phyloP scores from a whole-genome alignment of 2,113 vertebrate genomes.

The Chamaea fasciata region DNA sequence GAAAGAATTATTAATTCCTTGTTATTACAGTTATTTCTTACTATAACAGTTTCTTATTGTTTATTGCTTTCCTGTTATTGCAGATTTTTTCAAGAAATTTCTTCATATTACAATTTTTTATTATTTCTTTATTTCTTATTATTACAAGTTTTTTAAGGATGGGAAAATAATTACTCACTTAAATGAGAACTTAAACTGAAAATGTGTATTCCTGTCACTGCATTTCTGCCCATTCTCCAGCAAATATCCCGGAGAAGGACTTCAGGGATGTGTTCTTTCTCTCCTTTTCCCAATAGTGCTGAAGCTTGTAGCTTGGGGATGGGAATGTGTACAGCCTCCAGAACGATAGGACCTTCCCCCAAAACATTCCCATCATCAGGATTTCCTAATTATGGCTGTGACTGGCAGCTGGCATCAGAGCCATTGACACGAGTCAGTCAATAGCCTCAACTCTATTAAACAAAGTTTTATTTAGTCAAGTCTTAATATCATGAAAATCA shows the following conservation, averaged over 20 bases:
- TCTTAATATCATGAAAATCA: neutral
- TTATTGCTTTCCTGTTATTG: neutral
- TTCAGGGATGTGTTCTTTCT: neutral
- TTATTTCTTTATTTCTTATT: neutral
- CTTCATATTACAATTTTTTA: neutral
- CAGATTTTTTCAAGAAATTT: neutral
- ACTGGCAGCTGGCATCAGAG: neutral
- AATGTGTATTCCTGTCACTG: neutral
- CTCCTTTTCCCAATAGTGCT: neutral
- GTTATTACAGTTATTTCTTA: neutral
- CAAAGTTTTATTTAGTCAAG: constrained; percentile 1
- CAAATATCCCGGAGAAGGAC: neutral
- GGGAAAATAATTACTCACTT: neutral
- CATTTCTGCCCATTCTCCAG: neutral
- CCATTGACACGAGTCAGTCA: neutral
- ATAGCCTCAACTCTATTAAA: neutral
- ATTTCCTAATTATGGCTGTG: neutral
- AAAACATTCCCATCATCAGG: neutral
- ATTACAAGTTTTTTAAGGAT: neutral
- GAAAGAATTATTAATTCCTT: neutral
- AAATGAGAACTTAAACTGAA: neutral
- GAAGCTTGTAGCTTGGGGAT: neutral
- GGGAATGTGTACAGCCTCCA: neutral
- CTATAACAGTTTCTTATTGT: neutral
- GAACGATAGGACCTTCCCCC: neutral